Base-by-base conservation (phyloP, 2,888 invertebrate species). In the Ectropis crepuscularia region DNA sequence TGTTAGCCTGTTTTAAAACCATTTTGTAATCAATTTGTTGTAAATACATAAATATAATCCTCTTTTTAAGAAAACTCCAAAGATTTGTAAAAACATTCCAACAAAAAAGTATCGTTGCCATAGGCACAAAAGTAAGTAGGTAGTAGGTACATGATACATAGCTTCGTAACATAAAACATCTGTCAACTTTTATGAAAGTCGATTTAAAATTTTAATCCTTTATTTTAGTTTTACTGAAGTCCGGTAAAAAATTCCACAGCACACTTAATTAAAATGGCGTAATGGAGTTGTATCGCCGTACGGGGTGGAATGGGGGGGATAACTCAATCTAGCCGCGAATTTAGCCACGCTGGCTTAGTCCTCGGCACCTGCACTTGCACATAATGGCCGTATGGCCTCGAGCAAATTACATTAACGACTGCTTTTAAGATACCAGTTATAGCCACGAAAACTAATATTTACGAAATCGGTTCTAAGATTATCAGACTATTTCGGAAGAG, bases 311-410 rank as follows among this genome's bases (percentile, higher is more conserved):
- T 37, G 36, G 58, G 38, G 57, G 50, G 41, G 61, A 47, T 54
- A 62, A 57, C 58, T 65, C 47, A 65, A 67, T 70, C 61, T 68
- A 63, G 58, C 55, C 53, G 45, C 65, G 59, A 61, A 74, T 69
- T 77, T 77, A 76, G 70, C 57, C 53, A 64, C 71, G 66, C 63
- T 67, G 65, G 70, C 69, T 70, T 69, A 70, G 55, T 55, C 43
- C 63, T 50, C 51, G 65, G 60, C 63, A 72, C 68, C 71, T 63
- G 64, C 66, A 59, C 68, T 64, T 59, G 58, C 62, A 61, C 45
- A 65, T 61, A 63, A 63, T 62, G 41, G 57, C 53, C 57, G 48
- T 47, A 42, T 43, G 65, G 65, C 51, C 59, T 62, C 46, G 46
- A 64, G 53, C 50, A 59, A 62, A 61, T 67, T 67, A 71, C 57